Evolutionary conservation across 2,113 vertebrate genomes (phyloP), one percentile per base, ranked within the genome.

Genomic region (Macquaria ambigua): DNA sequence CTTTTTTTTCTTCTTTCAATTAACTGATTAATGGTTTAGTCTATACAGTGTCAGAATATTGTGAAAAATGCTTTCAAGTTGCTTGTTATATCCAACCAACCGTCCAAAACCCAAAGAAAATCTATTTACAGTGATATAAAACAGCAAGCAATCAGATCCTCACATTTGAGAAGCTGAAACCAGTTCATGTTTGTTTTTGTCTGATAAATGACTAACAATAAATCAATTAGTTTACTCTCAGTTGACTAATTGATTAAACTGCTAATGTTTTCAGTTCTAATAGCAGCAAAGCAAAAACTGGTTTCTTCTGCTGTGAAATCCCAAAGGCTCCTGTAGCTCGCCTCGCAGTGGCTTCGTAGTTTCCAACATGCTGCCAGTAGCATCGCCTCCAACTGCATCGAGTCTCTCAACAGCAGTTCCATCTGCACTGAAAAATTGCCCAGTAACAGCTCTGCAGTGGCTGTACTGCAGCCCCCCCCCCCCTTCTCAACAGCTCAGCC

Each of bases 371-470:
- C 39, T n/a, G 25, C 39, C 34, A 64, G 61, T 52, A 67, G n/a
- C 53, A 53, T 37, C 0, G 8, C 34, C 43, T 77, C 61, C 53
- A 61, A 48, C 52, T 28, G 64, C 76, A 61, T n/a, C 0, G 0
- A 48, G 55, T 43, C 61, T 69, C 46, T 34, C 28, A 58, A 37
- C 72, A 74, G 37, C 58, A 52, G 66, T 20, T 25, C 15, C 18
- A 48, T 63, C 62, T 18, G 16, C 50, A 23, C 59, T 31, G 43
- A 50, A 31, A 70, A 52, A 46, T 52, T 78, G 69, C 76, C 83
- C 69, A 14, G 72, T 78, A 85, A 77, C 75, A 41, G 55, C 55
- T 84, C 52, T 50, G 43, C 69, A 46, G 41, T 46, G 18, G 18
- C 59, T 8, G 11, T 0, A 3, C 66, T 10, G 16, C 37, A 18